A percentile compares a stretch with the other conserved stretches of the same genome.
Evolutionary conservation across 2,888 invertebrate species (phyloP).

Genomic region (Ormia ochracea): DNA sequence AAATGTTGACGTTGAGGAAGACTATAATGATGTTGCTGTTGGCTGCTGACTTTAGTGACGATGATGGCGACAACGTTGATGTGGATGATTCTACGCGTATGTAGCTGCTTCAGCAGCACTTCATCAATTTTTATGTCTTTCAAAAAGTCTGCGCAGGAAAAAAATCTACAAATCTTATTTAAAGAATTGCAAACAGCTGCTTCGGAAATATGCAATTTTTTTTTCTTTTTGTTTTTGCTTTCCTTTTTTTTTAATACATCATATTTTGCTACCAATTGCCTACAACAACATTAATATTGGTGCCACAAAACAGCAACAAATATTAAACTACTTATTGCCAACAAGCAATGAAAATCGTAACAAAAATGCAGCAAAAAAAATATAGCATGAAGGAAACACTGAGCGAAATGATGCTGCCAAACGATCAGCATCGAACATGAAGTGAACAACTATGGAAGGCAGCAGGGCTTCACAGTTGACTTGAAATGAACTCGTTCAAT

Average conservation of each 20-base stretch:
- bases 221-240: not conserved
- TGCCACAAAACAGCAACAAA: constrained; percentile 52
- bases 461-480: too few species aligned
- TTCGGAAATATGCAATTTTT: constrained; percentile 41
- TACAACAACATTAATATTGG: constrained; percentile 32
- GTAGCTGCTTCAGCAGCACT: constrained; percentile 63
- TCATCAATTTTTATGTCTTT: constrained; percentile 66
- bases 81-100: constrained; percentile 54
- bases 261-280: constrained; percentile 40
- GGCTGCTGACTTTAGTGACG: constrained; percentile 36
- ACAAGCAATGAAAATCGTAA: constrained; percentile 32
- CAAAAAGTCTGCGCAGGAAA: constrained; percentile 1
- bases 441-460: too few species aligned
- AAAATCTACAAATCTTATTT: constrained; percentile 55
- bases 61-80: constrained; percentile 51
- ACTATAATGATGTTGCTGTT: constrained; percentile 33
- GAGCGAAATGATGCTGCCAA: constrained; percentile 16
- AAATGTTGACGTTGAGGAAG: constrained; percentile 41
- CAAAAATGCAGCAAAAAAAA: not conserved
- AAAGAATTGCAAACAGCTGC: constrained; percentile 63
- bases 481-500: too few species aligned
- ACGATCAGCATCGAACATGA: too few species aligned
- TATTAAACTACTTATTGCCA: constrained; percentile 54
- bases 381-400: not conserved
- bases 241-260: not conserved